A percentile compares a stretch with the other conserved stretches of the same genome.
phyloP scores from a whole-genome alignment of 2,888 invertebrate species.

The Halocaridina rubra region DNA sequence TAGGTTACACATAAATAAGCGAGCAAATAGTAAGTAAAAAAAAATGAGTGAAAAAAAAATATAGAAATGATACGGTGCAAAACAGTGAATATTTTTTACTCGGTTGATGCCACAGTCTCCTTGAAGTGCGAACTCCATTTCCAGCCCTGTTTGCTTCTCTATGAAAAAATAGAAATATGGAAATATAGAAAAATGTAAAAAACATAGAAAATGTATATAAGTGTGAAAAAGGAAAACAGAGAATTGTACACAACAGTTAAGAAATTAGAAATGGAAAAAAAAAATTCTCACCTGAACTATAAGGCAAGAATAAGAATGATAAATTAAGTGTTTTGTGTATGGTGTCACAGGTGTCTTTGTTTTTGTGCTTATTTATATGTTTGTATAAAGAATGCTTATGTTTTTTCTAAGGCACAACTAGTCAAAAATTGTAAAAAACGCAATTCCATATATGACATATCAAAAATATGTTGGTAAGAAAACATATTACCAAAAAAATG shows the following conservation, averaged over 20 bases:
- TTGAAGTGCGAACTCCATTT: constrained; percentile 63
- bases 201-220: constrained; percentile 26
- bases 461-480: constrained; percentile 46
- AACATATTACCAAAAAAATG: constrained; percentile 24
- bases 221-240: constrained; percentile 44
- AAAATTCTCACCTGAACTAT: constrained; percentile 19
- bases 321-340: no score
- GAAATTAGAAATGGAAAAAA: constrained; percentile 37
- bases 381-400: constrained; percentile 28
- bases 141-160: constrained; percentile 62
- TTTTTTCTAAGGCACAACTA: constrained; percentile 45
- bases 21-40: constrained; percentile 58
- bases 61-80: constrained; percentile 49
- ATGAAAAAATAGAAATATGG: constrained; percentile 63
- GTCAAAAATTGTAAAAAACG: constrained; percentile 42
- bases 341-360: neutral
- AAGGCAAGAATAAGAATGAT: neutral
- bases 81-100: constrained; percentile 61
- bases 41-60: constrained; percentile 55
- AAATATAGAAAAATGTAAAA: constrained; percentile 60
- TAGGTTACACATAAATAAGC: constrained; percentile 53
- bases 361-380: neutral
- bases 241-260: constrained; percentile 20
- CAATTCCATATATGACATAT: constrained; percentile 41
- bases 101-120: constrained; percentile 60